Evolutionary conservation across 2,888 invertebrate genomes (phyloP).

Genomic region (Ashinkailepas kermadecensis): DNA sequence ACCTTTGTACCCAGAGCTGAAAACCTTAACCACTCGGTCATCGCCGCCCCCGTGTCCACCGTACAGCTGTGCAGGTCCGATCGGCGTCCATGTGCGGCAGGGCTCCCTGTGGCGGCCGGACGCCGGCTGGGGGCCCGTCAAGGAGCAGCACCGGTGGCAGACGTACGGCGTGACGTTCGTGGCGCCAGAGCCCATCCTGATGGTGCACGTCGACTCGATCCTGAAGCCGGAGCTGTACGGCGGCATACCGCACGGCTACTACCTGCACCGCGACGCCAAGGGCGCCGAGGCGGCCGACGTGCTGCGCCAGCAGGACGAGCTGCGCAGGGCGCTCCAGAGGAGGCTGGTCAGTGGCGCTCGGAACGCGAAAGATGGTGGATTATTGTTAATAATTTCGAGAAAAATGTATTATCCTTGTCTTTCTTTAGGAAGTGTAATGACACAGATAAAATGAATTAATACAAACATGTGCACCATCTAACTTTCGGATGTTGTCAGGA

Average conservation of each 20-base stretch:
- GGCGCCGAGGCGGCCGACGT: neutral
- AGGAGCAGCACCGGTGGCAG: slow-evolving; percentile 20
- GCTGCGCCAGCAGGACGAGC: slow-evolving; percentile 19
- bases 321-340: neutral
- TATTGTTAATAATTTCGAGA: no score
- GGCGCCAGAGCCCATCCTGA: slow-evolving; percentile 18
- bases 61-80: no score
- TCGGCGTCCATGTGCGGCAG: neutral
- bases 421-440: no score
- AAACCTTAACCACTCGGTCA: no score
- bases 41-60: no score
- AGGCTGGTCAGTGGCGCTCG: neutral
- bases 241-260: slow-evolving; percentile 19
- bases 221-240: slow-evolving; percentile 19
- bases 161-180: slow-evolving; percentile 16
- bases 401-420: no score
- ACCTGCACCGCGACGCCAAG: slow-evolving; percentile 1
- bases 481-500: no score
- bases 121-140: slow-evolving; percentile 12
- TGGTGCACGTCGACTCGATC: slow-evolving; percentile 23
- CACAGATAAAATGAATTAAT: no score
- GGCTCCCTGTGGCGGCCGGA: neutral
- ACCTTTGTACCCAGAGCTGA: no score
- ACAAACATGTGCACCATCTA: no score
- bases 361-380: no score